Percentiles rank a stretch among this genome's conserved stretches.
Evolutionary conservation across 2,888 invertebrate species (phyloP).

Genomic region (Tinea trinotella): DNA sequence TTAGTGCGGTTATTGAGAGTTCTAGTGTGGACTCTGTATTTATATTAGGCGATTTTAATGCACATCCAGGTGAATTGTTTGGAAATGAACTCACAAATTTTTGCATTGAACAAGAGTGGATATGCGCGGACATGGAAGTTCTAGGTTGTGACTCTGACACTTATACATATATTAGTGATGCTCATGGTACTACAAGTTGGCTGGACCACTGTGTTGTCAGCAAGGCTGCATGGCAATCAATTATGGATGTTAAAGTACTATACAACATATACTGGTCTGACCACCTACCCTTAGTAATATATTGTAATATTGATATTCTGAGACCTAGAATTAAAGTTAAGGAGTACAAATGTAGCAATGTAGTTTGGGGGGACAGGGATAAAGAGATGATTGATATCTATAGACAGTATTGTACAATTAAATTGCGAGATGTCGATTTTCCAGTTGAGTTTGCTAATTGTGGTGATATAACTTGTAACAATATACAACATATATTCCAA

Average conservation of each 20-base stretch:
- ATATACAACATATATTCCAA: no score
- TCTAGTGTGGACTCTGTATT: slow-evolving; percentile 17
- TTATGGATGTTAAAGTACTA: slow-evolving; percentile 14
- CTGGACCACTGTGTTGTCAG: slow-evolving; percentile 22
- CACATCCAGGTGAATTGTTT: slow-evolving; percentile 19
- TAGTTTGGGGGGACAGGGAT: no score
- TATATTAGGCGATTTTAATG: slow-evolving; percentile 19
- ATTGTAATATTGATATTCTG: slow-evolving; percentile 21
- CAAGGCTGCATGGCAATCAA: slow-evolving; percentile 2
- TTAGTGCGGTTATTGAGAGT: slow-evolving; percentile 21
- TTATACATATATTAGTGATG: slow-evolving; percentile 20
- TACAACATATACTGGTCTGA: slow-evolving; percentile 24
- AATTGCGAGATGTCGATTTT: no score
- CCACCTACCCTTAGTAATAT: slow-evolving; percentile 20
- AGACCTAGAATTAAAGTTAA: no score
- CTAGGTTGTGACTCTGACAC: slow-evolving; percentile 19
- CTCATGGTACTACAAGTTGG: slow-evolving; percentile 19
- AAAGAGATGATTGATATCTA: no score
- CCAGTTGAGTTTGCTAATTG: no score
- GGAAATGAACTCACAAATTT: slow-evolving; percentile 21
- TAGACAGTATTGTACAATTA: no score
- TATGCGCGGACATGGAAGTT: slow-evolving; percentile 20
- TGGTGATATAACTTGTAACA: no score
- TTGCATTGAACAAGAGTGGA: slow-evolving; percentile 20
- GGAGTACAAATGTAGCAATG: no score